Conservation (phyloP, 2,888 invertebrate species). For the Meta bourneti region DNA sequence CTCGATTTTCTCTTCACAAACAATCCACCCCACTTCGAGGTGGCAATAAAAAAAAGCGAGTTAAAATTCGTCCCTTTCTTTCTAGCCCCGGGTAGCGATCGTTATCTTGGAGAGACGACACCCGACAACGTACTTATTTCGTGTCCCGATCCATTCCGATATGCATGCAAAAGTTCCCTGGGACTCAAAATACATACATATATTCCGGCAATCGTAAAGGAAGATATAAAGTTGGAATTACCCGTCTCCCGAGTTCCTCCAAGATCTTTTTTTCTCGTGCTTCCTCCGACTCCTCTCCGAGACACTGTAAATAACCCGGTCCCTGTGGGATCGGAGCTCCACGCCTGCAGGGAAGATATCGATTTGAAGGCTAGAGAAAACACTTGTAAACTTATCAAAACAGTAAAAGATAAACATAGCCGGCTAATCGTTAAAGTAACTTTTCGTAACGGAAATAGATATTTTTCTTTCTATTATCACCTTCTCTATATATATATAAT, state of each 20-base stretch:
- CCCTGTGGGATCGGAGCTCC: constrained; percentile 66
- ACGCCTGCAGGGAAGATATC: constrained; percentile 62
- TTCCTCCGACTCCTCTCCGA: constrained; percentile 69
- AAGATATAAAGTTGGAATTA: constrained; percentile 40
- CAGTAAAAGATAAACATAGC: constrained; percentile 54
- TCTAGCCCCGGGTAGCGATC: no score
- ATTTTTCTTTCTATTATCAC: constrained; percentile 16
- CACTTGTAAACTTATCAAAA: constrained; percentile 63
- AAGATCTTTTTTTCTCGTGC: constrained; percentile 66
- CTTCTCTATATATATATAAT: not conserved
- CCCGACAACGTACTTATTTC: no score
- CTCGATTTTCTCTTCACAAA: no score
- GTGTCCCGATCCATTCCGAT: no score
- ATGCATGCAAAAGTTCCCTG: no score
- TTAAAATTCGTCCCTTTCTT: no score
- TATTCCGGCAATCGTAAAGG: not conserved
- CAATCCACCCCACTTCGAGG: no score
- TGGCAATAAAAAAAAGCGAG: no score
- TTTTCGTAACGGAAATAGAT: constrained; percentile 30
- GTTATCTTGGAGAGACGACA: no score
- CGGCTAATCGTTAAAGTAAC: constrained; percentile 51
- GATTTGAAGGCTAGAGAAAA: constrained; percentile 43
- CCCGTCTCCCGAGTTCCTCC: constrained; percentile 70
- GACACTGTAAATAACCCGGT: constrained; percentile 70
- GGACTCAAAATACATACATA: no score